phyloP scores from a whole-genome alignment of 2,113 vertebrate genomes.

The Pionites leucogaster region DNA sequence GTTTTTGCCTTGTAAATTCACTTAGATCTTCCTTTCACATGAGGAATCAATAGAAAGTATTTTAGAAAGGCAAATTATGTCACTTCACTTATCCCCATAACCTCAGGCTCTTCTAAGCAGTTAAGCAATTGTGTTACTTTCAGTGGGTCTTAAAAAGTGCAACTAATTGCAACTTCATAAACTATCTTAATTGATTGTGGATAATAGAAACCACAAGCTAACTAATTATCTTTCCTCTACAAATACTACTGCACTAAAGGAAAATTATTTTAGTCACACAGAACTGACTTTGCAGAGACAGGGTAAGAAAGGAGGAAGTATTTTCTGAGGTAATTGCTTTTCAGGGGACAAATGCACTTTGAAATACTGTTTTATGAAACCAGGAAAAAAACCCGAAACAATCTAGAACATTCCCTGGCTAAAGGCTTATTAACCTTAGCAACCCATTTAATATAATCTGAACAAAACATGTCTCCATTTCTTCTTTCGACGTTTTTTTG shows the following conservation, averaged over 20 bases:
- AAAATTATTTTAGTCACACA: neutral
- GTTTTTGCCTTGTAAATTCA: neutral
- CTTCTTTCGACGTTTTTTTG: neutral
- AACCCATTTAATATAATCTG: neutral
- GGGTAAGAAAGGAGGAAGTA: neutral
- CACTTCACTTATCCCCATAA: neutral
- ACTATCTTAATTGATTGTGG: neutral
- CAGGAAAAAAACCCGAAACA: accelerated
- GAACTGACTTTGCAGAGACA: neutral
- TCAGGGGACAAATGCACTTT: neutral
- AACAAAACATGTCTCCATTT: neutral
- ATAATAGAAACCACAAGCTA: neutral
- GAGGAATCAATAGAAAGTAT: neutral
- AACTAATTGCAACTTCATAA: constrained; percentile 15
- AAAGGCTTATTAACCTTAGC: neutral
- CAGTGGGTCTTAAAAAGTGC: neutral
- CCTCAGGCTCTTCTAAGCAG: neutral
- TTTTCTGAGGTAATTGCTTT: neutral
- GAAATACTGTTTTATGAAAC: neutral
- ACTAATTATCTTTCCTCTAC: neutral
- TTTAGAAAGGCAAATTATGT: neutral
- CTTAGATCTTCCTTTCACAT: neutral
- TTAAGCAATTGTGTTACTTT: neutral
- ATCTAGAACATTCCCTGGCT: neutral
- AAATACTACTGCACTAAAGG: neutral